These are phyloP conservation scores for Calosoma granatense DNA, from an alignment of 1,140 invertebrate species.

Conservation along the genomic window DNA sequence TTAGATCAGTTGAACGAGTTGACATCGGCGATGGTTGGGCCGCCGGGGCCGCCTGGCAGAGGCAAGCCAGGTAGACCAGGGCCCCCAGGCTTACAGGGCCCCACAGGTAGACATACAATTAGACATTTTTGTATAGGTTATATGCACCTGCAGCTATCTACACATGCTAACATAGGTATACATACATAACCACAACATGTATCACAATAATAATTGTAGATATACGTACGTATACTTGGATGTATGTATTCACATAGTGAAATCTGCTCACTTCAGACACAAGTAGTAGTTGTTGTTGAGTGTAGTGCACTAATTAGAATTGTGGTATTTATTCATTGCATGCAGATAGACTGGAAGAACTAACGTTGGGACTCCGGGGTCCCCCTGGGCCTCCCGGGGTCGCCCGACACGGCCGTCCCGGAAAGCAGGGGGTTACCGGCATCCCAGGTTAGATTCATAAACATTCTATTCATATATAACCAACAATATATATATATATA, in stretches of 20 bases:
- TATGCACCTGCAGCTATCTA: not conserved
- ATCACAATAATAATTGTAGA: not conserved
- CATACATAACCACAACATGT: constrained; percentile 10
- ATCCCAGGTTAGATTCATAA: constrained; percentile 26
- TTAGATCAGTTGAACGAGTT: constrained; percentile 52
- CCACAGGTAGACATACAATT: constrained; percentile 39
- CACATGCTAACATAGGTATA: constrained; percentile 11
- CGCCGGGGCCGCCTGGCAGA: constrained; percentile 48
- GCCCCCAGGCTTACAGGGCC: constrained; percentile 47
- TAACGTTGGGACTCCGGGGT: constrained; percentile 36
- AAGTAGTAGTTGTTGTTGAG: not conserved
- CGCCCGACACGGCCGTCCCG: constrained; percentile 22
- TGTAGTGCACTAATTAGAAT: constrained; percentile 11
- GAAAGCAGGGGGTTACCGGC: constrained; percentile 30
- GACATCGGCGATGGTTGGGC: constrained; percentile 45
- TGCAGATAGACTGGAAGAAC: constrained; percentile 42
- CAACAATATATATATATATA: constrained; percentile 9
- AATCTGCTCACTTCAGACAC: not conserved
- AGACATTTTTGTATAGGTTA: constrained; percentile 10
- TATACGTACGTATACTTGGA: no score
- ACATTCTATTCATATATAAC: not conserved
- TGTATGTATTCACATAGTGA: no score
- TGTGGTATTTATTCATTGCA: constrained; percentile 26
- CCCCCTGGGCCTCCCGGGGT: constrained; percentile 29
- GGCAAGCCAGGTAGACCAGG: constrained; percentile 48